Evolutionary conservation across 2,797 vertebrate genomes (phyloP), one percentile per base, ranked within the genome.

Genomic region (Holocentrus rufus): DNA sequence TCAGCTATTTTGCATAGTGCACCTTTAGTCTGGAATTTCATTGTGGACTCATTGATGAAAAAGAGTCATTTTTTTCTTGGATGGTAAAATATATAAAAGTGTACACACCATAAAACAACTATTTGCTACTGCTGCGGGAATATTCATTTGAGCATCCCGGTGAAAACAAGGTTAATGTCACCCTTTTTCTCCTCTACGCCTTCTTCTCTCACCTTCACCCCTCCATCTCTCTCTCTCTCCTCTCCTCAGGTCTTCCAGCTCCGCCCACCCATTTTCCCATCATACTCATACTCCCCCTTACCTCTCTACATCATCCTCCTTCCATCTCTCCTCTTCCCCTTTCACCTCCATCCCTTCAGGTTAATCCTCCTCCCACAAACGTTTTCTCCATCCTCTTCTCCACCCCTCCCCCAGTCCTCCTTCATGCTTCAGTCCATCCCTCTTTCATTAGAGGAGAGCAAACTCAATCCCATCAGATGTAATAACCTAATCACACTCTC

Each of bases 401-500:
- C 4, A 7, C 20, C 20, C 31, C 17, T 20, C 23, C 25, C 31
- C 5, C 2, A 3, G 6, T 20, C 14, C 31, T 13, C 50, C 8
- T 25, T 82, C 70, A 72, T 75, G 59, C 36, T 66, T 61, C 55
- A 36, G 64, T 83, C 69, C 81, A 87, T 87, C 81, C 84, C 69
- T 65, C 79, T 85, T 87, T 88, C 81, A 88, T 90, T 90, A 88
- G 57, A 79, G n/a, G 58, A 87, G 74, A 83, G 79, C 75, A 82
- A 86, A 91, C 80, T 83, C 85, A 82, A 86, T 88, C 73, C 73
- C 71, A 85, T 83, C 81, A 85, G 53, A 78, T 74, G 53, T 81
- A 84, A 84, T 87, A 85, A 86, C 70, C 80, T 75, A 79, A 90
- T 87, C 76, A 82, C 53, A 61, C 69, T 67, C 30, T 66, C 36